phyloP scores from a whole-genome alignment of 2,797 vertebrate species.

The Amblyraja radiata region DNA sequence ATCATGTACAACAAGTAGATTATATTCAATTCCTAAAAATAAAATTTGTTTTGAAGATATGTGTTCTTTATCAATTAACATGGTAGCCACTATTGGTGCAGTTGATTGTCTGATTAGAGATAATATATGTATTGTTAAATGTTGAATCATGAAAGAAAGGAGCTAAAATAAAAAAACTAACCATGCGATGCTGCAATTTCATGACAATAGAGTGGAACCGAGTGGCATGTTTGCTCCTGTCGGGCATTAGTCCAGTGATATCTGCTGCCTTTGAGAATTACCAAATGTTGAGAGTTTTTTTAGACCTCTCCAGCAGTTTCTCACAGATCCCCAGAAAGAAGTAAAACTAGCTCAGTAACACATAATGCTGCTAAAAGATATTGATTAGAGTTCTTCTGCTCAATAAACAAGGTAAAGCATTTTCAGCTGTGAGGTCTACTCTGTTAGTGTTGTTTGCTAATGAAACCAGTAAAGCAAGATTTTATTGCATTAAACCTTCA shows the following conservation, averaged over 20 bases:
- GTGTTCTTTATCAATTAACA: neutral
- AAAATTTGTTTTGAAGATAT: neutral
- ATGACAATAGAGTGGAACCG: conserved; percentile 70
- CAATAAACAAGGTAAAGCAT: conserved; percentile 34
- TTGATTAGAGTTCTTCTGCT: conserved; percentile 34
- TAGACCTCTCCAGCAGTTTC: neutral
- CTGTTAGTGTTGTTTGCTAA: conserved; percentile 31
- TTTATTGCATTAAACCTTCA: conserved; percentile 25
- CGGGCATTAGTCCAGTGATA: conserved; percentile 53
- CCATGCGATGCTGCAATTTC: conserved; percentile 58
- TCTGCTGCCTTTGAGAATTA: conserved; percentile 65
- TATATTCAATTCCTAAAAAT: neutral
- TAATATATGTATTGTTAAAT: conserved; percentile 30
- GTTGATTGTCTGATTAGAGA: neutral
- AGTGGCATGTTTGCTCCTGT: conserved; percentile 58
- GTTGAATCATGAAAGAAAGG: conserved; percentile 41
- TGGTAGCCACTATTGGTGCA: neutral
- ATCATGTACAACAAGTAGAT: conserved; percentile 6
- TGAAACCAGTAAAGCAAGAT: conserved; percentile 35
- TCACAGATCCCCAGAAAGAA: neutral
- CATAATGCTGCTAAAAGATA: conserved; percentile 37
- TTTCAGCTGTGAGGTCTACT: conserved; percentile 25
- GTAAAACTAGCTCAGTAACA: conserved; percentile 14
- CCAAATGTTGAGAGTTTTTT: conserved; percentile 56
- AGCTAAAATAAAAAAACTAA: conserved; percentile 49